Evolutionary conservation across 2,888 invertebrate species (phyloP), one percentile per base, ranked within the genome.

Genomic region (Ommatoiulus sabulosus): DNA sequence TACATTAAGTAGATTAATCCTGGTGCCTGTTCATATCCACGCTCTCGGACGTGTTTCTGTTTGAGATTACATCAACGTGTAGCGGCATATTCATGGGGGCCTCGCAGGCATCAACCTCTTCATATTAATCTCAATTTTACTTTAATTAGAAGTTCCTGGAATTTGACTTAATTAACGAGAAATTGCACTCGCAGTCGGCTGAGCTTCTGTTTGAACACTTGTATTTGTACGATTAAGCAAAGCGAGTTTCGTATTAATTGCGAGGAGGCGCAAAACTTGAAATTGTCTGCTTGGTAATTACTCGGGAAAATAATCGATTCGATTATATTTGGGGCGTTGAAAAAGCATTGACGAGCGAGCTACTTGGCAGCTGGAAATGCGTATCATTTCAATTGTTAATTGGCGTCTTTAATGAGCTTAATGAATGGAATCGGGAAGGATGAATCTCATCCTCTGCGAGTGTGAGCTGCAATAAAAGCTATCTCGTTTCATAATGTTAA

Each of bases 121-220:
- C 72, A 72, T 72, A 72, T 72, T 72, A 72, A 72, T 72, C 72
- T 72, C 72, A 72, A 72, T 72, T 72, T 72, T 72, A 72, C 24
- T 72, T 72, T 72, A 72, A 72, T 72, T 72, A 72, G 24, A 72
- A 72, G 72, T 72, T 72, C 24, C 72, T 72, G 20, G 72, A 72
- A 24, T 72, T 72, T 72, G 20, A 72, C 72, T 72, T 72, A 72
- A 72, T 72, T 72, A 72, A n/a, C 72, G 72, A n/a, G n/a, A n/a
- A n/a, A n/a, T n/a, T 3, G 46, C 24, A 72, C 20, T 72, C 24
- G 24, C 72, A 72, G 24, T 72, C 24, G 3, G 57, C n/a, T 57
- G 57, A 12, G 63, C 63, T 63, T 20, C 6, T 63, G 6, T 72
- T 72, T 72, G 72, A 72, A 72, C 6, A 72, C n/a, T 72, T 24